Evolutionary conservation across 2,113 vertebrate genomes (phyloP), one percentile per base, ranked within the genome.

Genomic region (Agelaius phoeniceus): DNA sequence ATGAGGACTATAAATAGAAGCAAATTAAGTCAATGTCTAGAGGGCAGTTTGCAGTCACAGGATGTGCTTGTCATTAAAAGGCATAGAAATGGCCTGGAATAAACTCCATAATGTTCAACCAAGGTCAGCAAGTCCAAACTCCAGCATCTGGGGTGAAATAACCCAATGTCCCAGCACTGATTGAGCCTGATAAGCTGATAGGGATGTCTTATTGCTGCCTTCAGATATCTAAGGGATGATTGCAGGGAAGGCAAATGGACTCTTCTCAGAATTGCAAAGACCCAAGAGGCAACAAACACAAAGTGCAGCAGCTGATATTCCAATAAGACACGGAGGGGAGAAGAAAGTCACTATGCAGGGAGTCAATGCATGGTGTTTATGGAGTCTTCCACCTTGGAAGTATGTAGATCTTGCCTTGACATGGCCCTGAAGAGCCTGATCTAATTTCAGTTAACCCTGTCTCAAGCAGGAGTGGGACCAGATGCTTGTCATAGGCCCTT

Each of bases 241-340:
- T 52, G 15, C 46, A 52, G 63, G 33, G 46, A 59, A 65, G 23
- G n/a, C 10, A 73, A 23, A 15, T 41, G 46, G 12, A 49, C 7
- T 83, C 26, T 43, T 55, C 33, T 31, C 44, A 61, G 51, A 89
- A 52, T 15, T 59, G 30, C 11, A 23, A 16, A 61, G 21, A 44
- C 15, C 30, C 21, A 48, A 91, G 26, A 75, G 26, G 6, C 11
- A 68, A 13, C 7, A 12, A 76, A 48, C 8, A 48, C 7, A 20
- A 69, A 76, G 15, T 61, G 7, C 35, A 57, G 35, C 16, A 59
- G 41, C 3, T 80, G 31, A 48, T 57, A 59, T 52, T 69, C 27
- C 44, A 77, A 0, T 61, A 27, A 80, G 9, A 65, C 15, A 20
- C 7, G 31, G 18, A 54, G 24, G 0, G 12, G 8, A 1, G 15